These are phyloP conservation scores for Aphrophora alni DNA, from an alignment of 2,888 invertebrate genomes.

Conservation along the genomic window DNA sequence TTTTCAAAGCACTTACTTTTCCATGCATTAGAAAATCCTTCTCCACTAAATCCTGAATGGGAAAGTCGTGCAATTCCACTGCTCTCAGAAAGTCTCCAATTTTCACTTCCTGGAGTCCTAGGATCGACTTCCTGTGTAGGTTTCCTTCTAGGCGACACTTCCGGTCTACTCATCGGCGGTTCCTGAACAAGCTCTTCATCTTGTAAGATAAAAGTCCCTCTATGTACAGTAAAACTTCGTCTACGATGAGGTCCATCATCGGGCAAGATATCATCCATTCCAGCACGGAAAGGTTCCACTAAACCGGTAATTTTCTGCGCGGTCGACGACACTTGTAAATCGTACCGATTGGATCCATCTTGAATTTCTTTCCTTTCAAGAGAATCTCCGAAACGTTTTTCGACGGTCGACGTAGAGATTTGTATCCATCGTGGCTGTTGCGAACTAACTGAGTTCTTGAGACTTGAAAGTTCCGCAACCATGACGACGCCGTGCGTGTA, in stretches of 20 bases:
- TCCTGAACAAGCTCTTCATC: constrained; percentile 32
- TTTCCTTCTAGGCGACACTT: constrained; percentile 27
- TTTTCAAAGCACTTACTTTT: background rate
- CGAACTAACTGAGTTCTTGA: constrained; percentile 30
- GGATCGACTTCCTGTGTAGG: constrained; percentile 27
- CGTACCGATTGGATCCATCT: background rate
- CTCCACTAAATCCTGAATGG: background rate
- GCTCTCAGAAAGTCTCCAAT: constrained; percentile 30
- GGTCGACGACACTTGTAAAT: background rate
- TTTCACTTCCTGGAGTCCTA: constrained; percentile 31
- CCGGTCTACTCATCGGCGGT: constrained; percentile 11
- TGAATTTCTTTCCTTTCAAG: constrained; percentile 25
- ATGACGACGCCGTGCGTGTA: constrained; percentile 20
- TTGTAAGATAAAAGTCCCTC: constrained; percentile 25
- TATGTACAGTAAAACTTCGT: constrained; percentile 29
- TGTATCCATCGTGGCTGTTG: constrained; percentile 36
- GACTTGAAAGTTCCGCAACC: constrained; percentile 29
- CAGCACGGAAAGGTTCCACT: constrained; percentile 12
- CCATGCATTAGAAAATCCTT: background rate
- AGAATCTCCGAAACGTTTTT: constrained; percentile 33
- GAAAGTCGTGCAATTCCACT: background rate
- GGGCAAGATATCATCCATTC: constrained; percentile 27
- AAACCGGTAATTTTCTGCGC: constrained; percentile 28
- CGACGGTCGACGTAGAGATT: constrained; percentile 27
- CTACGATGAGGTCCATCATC: constrained; percentile 17